Conservation (phyloP, 1,140 invertebrate species). For the Drosophila navojoa region DNA sequence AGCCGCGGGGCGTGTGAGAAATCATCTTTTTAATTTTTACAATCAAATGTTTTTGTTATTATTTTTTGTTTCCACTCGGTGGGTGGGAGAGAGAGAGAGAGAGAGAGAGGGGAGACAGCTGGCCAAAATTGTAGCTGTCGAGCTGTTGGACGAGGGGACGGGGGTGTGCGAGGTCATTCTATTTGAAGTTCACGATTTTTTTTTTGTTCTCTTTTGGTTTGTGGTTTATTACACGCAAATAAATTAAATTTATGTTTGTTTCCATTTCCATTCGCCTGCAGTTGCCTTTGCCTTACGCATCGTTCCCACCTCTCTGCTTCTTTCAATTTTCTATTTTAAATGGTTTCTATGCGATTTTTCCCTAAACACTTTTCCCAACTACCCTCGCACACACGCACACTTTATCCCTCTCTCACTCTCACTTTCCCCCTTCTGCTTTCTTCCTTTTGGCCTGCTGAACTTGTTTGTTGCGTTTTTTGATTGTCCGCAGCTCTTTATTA, state of each 20-base stretch:
- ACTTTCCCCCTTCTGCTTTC: constrained; percentile 10
- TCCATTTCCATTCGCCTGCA: constrained; percentile 14
- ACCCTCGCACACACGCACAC: neutral
- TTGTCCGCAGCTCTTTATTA: constrained; percentile 76
- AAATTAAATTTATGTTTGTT: constrained; percentile 80
- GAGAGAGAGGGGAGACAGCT: constrained; percentile 51
- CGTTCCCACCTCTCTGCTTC: constrained; percentile 1
- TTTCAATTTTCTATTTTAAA: constrained; percentile 57
- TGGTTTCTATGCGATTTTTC: constrained; percentile 68
- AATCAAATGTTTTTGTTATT: constrained; percentile 71
- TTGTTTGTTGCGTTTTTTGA: constrained; percentile 49
- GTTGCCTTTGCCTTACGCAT: neutral
- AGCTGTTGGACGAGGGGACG: constrained; percentile 16
- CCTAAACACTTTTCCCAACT: constrained; percentile 50
- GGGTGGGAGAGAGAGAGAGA: neutral
- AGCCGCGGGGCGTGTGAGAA: constrained; percentile 68
- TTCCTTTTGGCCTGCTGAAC: constrained; percentile 21
- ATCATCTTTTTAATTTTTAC: constrained; percentile 81
- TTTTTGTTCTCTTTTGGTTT: constrained; percentile 61
- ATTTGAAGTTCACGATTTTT: constrained; percentile 21
- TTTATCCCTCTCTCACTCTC: neutral
- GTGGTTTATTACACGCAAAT: constrained; percentile 82
- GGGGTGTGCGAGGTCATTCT: neutral
- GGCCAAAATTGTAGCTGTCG: constrained; percentile 28
- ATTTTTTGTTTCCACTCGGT: constrained; percentile 24